A percentile compares a stretch with the other conserved stretches of the same genome.
phyloP scores from a whole-genome alignment of 2,113 vertebrate species.

The Girardinichthys multiradiatus region DNA sequence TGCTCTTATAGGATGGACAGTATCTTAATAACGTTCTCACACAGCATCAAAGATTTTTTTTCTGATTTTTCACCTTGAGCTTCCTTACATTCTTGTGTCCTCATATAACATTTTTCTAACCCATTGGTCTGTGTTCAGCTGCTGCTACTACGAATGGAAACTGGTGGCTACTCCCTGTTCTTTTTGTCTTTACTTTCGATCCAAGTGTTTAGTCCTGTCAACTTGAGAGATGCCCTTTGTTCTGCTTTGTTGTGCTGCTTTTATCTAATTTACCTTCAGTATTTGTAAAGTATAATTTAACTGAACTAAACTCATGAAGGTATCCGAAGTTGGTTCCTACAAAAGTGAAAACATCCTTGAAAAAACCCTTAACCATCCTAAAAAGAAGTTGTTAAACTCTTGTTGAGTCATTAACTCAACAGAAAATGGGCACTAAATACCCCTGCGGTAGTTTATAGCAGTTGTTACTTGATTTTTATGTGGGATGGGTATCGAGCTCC shows the following conservation, averaged over 20 bases:
- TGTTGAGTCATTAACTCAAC: neutral
- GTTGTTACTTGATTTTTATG: constrained; percentile 18
- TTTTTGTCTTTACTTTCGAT: constrained; percentile 15
- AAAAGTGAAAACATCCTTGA: constrained; percentile 1
- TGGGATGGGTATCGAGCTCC: constrained; percentile 8
- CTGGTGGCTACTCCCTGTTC: constrained; percentile 33
- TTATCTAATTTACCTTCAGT: neutral
- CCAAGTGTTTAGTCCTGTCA: constrained; percentile 14
- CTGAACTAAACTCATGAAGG: neutral
- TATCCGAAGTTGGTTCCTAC: constrained; percentile 13
- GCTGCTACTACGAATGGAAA: constrained; percentile 19
- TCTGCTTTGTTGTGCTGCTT: constrained; percentile 15
- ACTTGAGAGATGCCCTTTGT: constrained; percentile 12
- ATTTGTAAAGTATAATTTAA: neutral
- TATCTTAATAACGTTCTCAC: constrained; percentile 4
- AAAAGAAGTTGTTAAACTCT: neutral
- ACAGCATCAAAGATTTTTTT: constrained; percentile 20
- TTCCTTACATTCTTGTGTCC: constrained; percentile 18
- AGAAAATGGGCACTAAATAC: constrained; percentile 27
- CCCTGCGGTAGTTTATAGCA: neutral
- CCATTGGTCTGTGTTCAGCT: constrained; percentile 33
- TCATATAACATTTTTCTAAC: constrained; percentile 42
- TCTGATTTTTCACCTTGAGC: constrained; percentile 26
- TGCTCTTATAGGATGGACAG: neutral
- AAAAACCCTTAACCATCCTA: constrained; percentile 8